A percentile compares a stretch with the other conserved stretches of the same genome.
Conservation (phyloP, 2,113 vertebrate species). For the Pseudopodoces humilis region DNA sequence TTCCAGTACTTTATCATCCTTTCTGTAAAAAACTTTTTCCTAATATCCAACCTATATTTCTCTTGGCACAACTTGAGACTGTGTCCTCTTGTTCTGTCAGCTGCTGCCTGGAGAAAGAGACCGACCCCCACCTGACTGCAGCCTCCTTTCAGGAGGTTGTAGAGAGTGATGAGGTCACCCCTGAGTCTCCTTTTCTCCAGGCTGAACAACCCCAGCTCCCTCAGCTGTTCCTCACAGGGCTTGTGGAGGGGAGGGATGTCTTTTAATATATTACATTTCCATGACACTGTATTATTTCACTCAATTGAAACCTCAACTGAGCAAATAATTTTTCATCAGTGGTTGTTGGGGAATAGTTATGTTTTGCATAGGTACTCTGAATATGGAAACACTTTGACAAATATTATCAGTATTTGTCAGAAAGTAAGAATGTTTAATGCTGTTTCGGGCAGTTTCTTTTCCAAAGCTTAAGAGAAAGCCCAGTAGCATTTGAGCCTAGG, state of each 20-base stretch:
- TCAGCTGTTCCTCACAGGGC: too few species aligned
- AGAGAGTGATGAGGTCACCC: too few species aligned
- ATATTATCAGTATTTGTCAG: background rate
- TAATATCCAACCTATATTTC: too few species aligned
- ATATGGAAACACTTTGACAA: background rate
- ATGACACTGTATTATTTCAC: background rate
- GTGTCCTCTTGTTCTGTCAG: too few species aligned
- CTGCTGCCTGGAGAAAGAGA: too few species aligned
- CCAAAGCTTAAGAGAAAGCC: background rate
- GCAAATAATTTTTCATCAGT: background rate
- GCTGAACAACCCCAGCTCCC: too few species aligned
- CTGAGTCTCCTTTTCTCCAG: too few species aligned
- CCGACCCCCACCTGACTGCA: too few species aligned
- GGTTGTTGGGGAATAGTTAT: background rate
- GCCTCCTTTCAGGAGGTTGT: too few species aligned
- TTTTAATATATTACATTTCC: background rate
- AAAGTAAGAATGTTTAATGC: background rate
- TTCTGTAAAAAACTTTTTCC: too few species aligned
- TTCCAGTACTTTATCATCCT: too few species aligned
- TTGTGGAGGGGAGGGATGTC: background rate
- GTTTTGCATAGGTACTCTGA: background rate
- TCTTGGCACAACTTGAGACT: too few species aligned
- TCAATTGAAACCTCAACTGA: slow-evolving; percentile 4
- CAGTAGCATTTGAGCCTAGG: background rate
- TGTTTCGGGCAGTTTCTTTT: background rate